Evolutionary conservation across 2,888 invertebrate species (phyloP).

Genomic region (Aphidoletes aphidimyza): DNA sequence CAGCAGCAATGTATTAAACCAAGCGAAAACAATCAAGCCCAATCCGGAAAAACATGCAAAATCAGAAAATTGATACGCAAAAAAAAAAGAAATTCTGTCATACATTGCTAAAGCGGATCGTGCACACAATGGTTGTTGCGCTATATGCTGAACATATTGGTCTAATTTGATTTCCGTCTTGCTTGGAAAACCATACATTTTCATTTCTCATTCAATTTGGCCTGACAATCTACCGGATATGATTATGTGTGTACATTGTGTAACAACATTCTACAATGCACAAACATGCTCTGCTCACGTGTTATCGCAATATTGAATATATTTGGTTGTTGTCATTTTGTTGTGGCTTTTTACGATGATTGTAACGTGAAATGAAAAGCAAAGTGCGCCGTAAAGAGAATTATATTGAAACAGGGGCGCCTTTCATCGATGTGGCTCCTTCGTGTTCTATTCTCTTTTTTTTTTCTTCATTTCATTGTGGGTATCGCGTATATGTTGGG

Average conservation of each 20-base stretch:
- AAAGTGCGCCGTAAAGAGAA: slow-evolving; percentile 21
- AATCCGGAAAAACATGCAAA: background rate
- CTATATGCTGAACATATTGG: background rate
- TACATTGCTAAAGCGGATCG: background rate
- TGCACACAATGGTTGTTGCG: background rate
- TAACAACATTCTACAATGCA: too few species aligned
- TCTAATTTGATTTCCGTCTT: slow-evolving; percentile 1
- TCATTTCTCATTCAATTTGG: background rate
- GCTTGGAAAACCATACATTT: background rate
- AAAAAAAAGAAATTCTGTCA: too few species aligned
- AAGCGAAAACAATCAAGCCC: background rate
- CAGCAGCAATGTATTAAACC: background rate
- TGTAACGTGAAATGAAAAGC: slow-evolving; percentile 43
- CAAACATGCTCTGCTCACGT: too few species aligned
- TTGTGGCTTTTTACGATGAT: slow-evolving; percentile 34
- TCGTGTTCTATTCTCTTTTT: background rate
- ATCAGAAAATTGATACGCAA: background rate
- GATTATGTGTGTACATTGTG: background rate
- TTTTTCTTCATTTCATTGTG: background rate
- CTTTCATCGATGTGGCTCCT: background rate
- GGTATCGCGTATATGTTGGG: too few species aligned
- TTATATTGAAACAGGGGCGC: slow-evolving; percentile 38
- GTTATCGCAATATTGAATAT: slow-evolving; percentile 2
- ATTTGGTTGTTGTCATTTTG: background rate
- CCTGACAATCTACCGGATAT: background rate